Percentiles rank a stretch among this genome's conserved stretches.
phyloP scores from a whole-genome alignment of 2,888 invertebrate species.

The Caenorhabditis zanzibari region DNA sequence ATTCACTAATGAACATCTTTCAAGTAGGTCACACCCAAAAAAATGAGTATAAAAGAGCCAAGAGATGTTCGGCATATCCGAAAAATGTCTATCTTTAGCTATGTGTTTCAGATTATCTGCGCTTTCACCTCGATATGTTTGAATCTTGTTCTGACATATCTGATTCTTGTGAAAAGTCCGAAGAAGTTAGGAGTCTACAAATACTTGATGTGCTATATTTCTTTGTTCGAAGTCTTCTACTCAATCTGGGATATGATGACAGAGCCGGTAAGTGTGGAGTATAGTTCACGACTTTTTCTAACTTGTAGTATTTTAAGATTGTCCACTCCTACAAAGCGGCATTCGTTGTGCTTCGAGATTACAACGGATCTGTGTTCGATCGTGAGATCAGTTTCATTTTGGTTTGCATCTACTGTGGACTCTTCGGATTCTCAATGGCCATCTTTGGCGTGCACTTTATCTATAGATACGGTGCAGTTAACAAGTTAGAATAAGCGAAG shows the following conservation, averaged over 20 bases:
- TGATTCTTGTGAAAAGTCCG: slow-evolving; percentile 45
- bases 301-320: too few relatives aligned
- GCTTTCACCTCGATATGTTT: slow-evolving; percentile 19
- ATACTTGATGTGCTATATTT: slow-evolving; percentile 55
- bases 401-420: slow-evolving; percentile 34
- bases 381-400: slow-evolving; percentile 36
- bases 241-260: slow-evolving; percentile 47
- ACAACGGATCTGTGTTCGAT: slow-evolving; percentile 13
- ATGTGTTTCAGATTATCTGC: slow-evolving; percentile 18
- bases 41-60: slow-evolving; percentile 26
- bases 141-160: slow-evolving; percentile 27
- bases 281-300: neutral
- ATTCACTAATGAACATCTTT: slow-evolving; percentile 50
- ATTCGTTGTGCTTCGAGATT: slow-evolving; percentile 36
- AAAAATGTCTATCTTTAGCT: neutral
- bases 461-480: slow-evolving; percentile 41
- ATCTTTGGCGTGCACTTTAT: slow-evolving; percentile 48
- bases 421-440: slow-evolving; percentile 49
- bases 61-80: slow-evolving; percentile 11
- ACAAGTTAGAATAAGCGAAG: neutral
- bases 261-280: slow-evolving; percentile 34
- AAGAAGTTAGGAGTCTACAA: slow-evolving; percentile 53
- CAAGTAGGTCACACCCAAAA: slow-evolving; percentile 46
- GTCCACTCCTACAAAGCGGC: slow-evolving; percentile 48
- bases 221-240: slow-evolving; percentile 45